Base-by-base conservation (phyloP, 53 echinoderm and acorn worm species). In the Temnopleurus reevesii region DNA sequence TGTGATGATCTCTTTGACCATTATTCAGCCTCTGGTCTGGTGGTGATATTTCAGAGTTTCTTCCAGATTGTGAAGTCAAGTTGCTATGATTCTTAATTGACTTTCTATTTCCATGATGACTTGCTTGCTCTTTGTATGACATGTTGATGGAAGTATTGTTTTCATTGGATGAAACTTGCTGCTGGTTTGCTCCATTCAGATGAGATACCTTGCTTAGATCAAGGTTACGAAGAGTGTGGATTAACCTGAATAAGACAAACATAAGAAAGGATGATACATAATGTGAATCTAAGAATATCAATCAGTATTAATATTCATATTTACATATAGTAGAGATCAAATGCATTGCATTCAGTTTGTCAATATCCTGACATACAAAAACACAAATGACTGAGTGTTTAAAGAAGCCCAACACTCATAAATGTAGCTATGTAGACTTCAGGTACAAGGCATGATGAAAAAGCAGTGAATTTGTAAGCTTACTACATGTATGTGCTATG, bases 181-280 rank as follows among this genome's bases (percentile, higher is more conserved):
- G 12, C 21, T 59, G 83, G 34, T 35, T 41, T 9, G 28, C 9
- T 56, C 49, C 85, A 60, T 47, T 85, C 18, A 46, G 12, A 45
- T 87, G 53, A n/a, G 88, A 87, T 5, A 87, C 34, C 54, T 87
- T 87, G 88, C 66, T 87, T 17, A 87, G 88, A 17, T 87, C 88
- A 12, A 87, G 35, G 27, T 47, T 87, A 12, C 88, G 65, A 8
- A 87, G 33, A 21, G 88, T 87, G 53, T 87, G 88, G 34, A 87
- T 87, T 34, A 87, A 53, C 9, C 88, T 87, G 36, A 4, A 85
- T 3, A 12, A 45, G 43, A 60, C 43, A 38, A 60, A 46, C 17
- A 86, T 8, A 29, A 81, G 24, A 81, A 81, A 18, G 8, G 31
- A 26, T 49, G 19, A n/a, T n/a, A n/a, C n/a, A n/a, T n/a, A n/a